Conservation (phyloP, 2,888 invertebrate species). For the Netelia inedita region DNA sequence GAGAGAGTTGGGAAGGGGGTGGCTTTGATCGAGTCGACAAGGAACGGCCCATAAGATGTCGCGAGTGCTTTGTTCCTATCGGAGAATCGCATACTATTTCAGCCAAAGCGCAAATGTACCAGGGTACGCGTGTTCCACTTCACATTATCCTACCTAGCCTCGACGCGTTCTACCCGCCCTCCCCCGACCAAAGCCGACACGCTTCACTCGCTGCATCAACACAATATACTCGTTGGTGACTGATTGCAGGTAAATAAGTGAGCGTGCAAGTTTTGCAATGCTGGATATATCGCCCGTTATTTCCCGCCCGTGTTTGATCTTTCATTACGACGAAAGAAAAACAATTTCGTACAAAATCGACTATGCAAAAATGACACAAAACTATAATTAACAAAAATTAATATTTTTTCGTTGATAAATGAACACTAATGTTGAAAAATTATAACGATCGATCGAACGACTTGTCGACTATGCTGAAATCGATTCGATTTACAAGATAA, state of each 20-base stretch:
- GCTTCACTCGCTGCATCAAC: background rate
- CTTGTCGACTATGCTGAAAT: too few relatives aligned
- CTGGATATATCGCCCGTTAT: background rate
- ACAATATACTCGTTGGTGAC: background rate
- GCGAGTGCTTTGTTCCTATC: slow-evolving; percentile 4
- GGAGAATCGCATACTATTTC: slow-evolving; percentile 1
- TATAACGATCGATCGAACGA: too few relatives aligned
- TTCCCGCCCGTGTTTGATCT: background rate
- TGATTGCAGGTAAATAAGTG: slow-evolving; percentile 2
- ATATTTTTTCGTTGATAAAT: too few relatives aligned
- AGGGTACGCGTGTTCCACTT: background rate
- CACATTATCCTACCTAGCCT: background rate
- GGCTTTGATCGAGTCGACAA: background rate
- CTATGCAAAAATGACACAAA: background rate
- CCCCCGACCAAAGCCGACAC: background rate
- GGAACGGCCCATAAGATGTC: background rate
- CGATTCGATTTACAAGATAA: too few relatives aligned
- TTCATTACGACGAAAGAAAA: background rate
- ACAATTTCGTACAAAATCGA: background rate
- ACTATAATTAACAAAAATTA: too few relatives aligned
- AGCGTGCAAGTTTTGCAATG: slow-evolving; percentile 2
- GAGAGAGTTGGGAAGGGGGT: background rate
- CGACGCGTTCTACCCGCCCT: background rate
- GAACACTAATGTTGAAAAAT: too few relatives aligned
- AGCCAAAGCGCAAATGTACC: background rate